Evolutionary conservation across 1,140 invertebrate species (phyloP).

Genomic region (Himalopsyche phryganea): DNA sequence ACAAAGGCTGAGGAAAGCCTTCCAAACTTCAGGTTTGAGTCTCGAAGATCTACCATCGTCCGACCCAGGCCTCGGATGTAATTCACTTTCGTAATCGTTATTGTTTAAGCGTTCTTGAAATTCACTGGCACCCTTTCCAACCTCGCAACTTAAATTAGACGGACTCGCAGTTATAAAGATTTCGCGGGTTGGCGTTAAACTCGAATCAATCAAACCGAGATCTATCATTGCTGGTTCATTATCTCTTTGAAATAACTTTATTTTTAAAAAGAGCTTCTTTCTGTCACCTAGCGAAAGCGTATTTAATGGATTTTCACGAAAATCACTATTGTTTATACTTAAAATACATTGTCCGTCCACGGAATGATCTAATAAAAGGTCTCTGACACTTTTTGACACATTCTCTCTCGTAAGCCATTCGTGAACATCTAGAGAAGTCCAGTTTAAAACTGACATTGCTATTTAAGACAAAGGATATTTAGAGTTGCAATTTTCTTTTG

Average conservation of each 20-base stretch:
- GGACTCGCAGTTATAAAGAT: constrained; percentile 50
- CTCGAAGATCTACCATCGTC: constrained; percentile 47
- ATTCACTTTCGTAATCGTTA: constrained; percentile 40
- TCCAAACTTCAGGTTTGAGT: constrained; percentile 52
- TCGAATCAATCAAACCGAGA: constrained; percentile 39
- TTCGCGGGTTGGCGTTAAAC: constrained; percentile 42
- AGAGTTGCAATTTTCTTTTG: too few species aligned
- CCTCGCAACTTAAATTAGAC: constrained; percentile 49
- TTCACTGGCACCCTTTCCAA: constrained; percentile 39
- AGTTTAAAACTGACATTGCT: constrained; percentile 41
- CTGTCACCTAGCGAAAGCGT: constrained; percentile 44
- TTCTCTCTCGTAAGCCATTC: constrained; percentile 51
- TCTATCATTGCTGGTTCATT: constrained; percentile 47
- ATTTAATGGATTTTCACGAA: constrained; percentile 49
- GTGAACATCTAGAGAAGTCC: constrained; percentile 50
- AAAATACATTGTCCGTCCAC: constrained; percentile 50
- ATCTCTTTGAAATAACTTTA: constrained; percentile 48
- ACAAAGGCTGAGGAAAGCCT: constrained; percentile 52
- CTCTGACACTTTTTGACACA: constrained; percentile 39
- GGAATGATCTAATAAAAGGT: constrained; percentile 44
- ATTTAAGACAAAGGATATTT: too few species aligned
- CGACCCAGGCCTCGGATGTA: constrained; percentile 39
- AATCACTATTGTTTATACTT: constrained; percentile 48
- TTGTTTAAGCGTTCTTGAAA: constrained; percentile 17
- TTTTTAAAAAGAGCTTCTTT: constrained; percentile 46